Evolutionary conservation across 2,888 invertebrate genomes (phyloP).

Genomic region (Xestia c-nigrum): DNA sequence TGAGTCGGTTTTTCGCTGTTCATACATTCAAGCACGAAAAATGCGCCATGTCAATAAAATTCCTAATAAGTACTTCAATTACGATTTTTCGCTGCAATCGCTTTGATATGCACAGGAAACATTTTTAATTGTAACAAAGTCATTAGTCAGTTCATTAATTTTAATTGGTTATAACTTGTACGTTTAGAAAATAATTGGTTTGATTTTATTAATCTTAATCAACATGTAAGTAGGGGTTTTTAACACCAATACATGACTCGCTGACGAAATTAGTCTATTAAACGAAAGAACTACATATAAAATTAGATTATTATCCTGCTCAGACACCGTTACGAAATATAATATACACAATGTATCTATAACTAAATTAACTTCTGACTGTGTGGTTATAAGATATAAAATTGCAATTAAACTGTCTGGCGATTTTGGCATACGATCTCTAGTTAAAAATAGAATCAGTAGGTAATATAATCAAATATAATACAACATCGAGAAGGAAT

Average conservation of each 20-base stretch:
- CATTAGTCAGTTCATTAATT: slow-evolving; percentile 43
- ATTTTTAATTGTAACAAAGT: slow-evolving; percentile 31
- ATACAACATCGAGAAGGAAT: slow-evolving; percentile 7
- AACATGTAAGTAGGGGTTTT: slow-evolving; percentile 1
- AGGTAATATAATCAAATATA: slow-evolving; percentile 29
- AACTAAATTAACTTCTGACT: slow-evolving; percentile 35
- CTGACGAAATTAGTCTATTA: slow-evolving; percentile 12
- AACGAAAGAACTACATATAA: slow-evolving; percentile 2
- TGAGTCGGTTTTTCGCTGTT: slow-evolving; percentile 5
- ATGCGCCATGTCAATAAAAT: slow-evolving; percentile 40
- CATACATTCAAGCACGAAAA: slow-evolving; percentile 30
- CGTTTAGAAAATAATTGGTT: slow-evolving; percentile 14
- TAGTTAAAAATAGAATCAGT: slow-evolving; percentile 44
- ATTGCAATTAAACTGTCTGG: slow-evolving; percentile 63
- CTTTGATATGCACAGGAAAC: slow-evolving; percentile 35
- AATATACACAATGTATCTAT: slow-evolving; percentile 10
- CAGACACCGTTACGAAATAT: slow-evolving; percentile 35
- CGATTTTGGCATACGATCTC: slow-evolving; percentile 55
- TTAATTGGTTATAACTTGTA: slow-evolving; percentile 26
- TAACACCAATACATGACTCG: slow-evolving; percentile 4
- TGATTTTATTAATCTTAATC: slow-evolving; percentile 8
- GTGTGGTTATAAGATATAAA: slow-evolving; percentile 58
- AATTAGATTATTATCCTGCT: slow-evolving; percentile 33
- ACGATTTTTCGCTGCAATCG: slow-evolving; percentile 32
- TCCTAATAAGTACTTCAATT: slow-evolving; percentile 14